Conservation (phyloP, 2,888 invertebrate genomes). For the Dioctria linearis region DNA sequence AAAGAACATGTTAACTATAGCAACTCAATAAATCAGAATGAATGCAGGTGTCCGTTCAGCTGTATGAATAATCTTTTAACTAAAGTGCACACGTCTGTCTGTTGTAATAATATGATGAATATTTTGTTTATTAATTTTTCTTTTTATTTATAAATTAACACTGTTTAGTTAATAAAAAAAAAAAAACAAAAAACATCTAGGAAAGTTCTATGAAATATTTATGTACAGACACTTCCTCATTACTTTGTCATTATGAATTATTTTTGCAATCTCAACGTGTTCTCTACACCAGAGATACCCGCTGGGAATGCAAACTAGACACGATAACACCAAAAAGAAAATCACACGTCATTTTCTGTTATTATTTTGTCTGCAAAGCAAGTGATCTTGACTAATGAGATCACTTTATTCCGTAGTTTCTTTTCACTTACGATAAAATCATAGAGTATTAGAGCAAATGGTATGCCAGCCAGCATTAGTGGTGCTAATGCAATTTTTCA, state of each 20-base stretch:
- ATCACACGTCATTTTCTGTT: constrained; percentile 13
- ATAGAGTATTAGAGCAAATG: not conserved
- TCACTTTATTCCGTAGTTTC: constrained; percentile 11
- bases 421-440: not conserved
- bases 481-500: not conserved
- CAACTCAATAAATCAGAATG: too few species aligned
- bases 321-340: not conserved
- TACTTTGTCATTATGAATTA: not conserved
- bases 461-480: too few species aligned
- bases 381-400: constrained; percentile 10
- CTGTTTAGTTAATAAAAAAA: too few species aligned
- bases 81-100: too few species aligned
- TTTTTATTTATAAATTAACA: too few species aligned
- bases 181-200: too few species aligned
- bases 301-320: constrained; percentile 9
- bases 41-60: too few species aligned
- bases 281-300: not conserved
- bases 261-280: constrained; percentile 10
- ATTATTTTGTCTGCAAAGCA: not conserved
- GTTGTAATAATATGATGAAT: too few species aligned
- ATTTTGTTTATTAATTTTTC: too few species aligned
- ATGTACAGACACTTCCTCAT: not conserved
- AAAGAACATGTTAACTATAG: too few species aligned
- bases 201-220: too few species aligned
- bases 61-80: too few species aligned